Evolutionary conservation across 2,888 invertebrate species (phyloP).

Genomic region (Incurvaria masculella): DNA sequence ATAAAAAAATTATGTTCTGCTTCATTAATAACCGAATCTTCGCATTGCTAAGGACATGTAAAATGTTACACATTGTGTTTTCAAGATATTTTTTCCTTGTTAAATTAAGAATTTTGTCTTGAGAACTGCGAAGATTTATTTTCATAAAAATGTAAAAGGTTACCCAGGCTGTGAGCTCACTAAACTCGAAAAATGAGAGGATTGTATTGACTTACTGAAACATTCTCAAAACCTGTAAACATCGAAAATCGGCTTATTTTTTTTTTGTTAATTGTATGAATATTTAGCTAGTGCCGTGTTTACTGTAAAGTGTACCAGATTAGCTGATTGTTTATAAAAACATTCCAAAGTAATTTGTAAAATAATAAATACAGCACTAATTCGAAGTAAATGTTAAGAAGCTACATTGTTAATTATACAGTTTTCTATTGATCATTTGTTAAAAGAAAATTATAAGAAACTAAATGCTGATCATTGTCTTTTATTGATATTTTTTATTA

Average conservation of each 20-base stretch:
- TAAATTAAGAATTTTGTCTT: no score
- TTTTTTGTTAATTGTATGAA: not conserved
- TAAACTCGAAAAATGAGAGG: not conserved
- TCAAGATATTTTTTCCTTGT: no score
- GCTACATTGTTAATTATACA: conserved; percentile 58
- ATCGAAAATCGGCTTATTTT: not conserved
- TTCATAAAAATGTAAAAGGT: conserved; percentile 45
- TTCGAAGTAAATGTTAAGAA: conserved; percentile 56
- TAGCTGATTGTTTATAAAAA: conserved; percentile 50
- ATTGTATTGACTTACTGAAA: not conserved
- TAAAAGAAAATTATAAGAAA: conserved; percentile 58
- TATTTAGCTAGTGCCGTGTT: not conserved
- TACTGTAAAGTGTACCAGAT: conserved; percentile 19
- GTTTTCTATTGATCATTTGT: conserved; percentile 59
- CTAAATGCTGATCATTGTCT: conserved; percentile 46
- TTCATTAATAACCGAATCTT: no score
- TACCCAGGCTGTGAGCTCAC: conserved; percentile 28
- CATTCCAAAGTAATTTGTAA: conserved; percentile 56
- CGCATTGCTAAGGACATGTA: no score
- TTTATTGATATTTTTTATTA: conserved; percentile 31
- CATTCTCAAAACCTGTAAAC: not conserved
- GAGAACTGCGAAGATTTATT: no score
- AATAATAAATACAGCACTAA: conserved; percentile 55
- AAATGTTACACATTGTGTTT: no score
- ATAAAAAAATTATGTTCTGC: no score